phyloP scores from a whole-genome alignment of 2,797 vertebrate genomes.

The Manis javanica region DNA sequence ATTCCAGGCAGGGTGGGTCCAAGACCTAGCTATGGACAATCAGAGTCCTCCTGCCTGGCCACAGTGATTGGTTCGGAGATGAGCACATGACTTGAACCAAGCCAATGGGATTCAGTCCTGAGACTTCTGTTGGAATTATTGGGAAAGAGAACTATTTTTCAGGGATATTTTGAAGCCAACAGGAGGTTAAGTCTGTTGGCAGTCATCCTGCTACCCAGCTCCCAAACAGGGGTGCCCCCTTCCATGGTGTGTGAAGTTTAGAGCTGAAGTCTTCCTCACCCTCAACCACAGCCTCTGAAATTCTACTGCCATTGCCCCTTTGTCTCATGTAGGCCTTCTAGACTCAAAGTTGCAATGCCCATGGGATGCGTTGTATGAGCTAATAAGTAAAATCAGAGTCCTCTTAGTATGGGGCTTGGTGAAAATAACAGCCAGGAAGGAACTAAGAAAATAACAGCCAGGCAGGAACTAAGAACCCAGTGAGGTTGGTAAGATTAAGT shows the following conservation, averaged over 20 bases:
- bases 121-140: not conserved
- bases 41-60: not conserved
- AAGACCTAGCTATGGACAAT: not conserved
- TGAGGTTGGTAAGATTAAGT: not conserved
- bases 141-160: not conserved
- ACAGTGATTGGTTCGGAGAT: not conserved
- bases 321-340: not conserved
- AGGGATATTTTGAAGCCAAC: fast-evolving
- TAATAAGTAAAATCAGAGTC: not conserved
- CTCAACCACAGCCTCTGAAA: not conserved
- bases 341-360: fast-evolving
- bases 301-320: not conserved
- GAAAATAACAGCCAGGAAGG: not conserved
- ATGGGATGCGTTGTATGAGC: not conserved
- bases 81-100: not conserved
- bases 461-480: not conserved
- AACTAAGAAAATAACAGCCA: not conserved
- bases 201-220: too few relatives aligned
- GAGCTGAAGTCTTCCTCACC: not conserved
- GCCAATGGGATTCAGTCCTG: not conserved
- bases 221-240: too few relatives aligned
- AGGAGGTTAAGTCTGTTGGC: not conserved
- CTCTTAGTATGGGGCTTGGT: not conserved
- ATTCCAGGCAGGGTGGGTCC: fast-evolving
- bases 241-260: too few relatives aligned